Conservation (phyloP, 2,113 vertebrate species). For the Gavia stellata region DNA sequence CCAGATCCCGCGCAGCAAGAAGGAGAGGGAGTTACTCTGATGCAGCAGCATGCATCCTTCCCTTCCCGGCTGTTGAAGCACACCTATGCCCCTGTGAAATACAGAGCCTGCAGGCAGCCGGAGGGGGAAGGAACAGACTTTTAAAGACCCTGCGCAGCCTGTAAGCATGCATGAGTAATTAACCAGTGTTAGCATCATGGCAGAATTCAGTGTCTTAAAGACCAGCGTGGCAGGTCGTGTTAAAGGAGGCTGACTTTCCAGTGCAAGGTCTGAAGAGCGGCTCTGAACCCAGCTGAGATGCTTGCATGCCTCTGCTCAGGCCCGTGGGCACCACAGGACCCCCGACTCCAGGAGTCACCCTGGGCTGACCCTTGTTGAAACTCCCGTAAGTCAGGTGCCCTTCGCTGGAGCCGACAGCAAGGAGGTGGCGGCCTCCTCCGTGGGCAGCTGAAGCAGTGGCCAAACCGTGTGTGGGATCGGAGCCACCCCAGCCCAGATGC, state of each 20-base stretch:
- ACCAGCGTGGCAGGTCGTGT: not conserved
- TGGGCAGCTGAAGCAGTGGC: not conserved
- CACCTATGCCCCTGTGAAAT: not conserved
- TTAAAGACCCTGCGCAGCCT: not conserved
- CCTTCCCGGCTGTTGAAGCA: not conserved
- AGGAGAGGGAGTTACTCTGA: not conserved
- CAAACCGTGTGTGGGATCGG: fast-evolving
- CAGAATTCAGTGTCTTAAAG: not conserved
- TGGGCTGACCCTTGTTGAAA: not conserved
- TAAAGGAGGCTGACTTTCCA: not conserved
- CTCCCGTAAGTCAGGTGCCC: fast-evolving
- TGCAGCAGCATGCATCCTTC: not conserved
- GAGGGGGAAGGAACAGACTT: not conserved
- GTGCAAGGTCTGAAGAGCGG: not conserved
- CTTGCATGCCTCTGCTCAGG: not conserved
- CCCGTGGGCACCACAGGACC: not conserved
- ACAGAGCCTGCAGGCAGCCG: not conserved
- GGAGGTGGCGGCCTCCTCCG: not conserved
- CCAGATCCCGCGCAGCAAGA: not conserved
- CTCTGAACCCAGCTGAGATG: not conserved
- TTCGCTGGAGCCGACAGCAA: fast-evolving
- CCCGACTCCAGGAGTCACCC: not conserved
- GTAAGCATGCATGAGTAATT: not conserved
- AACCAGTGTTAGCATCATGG: not conserved
- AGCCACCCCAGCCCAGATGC: not conserved